Base-by-base conservation (phyloP, 2,888 invertebrate species). In the Sesamia inferens region DNA sequence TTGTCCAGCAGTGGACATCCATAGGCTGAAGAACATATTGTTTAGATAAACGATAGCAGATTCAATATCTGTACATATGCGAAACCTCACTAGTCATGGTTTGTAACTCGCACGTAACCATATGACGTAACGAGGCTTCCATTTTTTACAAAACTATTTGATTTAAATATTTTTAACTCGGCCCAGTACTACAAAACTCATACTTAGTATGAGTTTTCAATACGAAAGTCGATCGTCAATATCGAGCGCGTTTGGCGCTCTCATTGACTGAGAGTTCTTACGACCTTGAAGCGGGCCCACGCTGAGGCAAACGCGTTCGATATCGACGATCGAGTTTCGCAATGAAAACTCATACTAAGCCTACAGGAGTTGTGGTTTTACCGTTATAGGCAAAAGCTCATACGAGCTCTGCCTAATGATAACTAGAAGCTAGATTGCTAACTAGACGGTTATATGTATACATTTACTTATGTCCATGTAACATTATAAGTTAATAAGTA, bases 1-100 rank as follows among this genome's bases (percentile, higher is more conserved):
- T n/a, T n/a, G n/a, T n/a, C n/a, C n/a, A n/a, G n/a, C n/a, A n/a
- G n/a, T n/a, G n/a, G n/a, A n/a, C n/a, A n/a, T n/a, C n/a, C n/a
- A n/a, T n/a, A n/a, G n/a, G n/a, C n/a, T n/a, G n/a, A n/a, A n/a
- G n/a, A n/a, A n/a, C n/a, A n/a, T 31, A 31, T 31, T 31, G 31
- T 31, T 31, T n/a, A 31, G 22, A 57, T n/a, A 57, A 11, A 71
- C 44, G n/a, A 48, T 22, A 0, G 1, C 8, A 31, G 11, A 55
- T 77, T 65, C 47, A 19, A 66, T 72, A 62, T 58, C 58, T 10
- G 11, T 48, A 31, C 13, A 42, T 57, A 58, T 57, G 54, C 47
- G 51, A 55, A 54, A 78, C 44, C 67, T 24, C 44, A 42, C 22
- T 44, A 47, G 67, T 59, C 74, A 67, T 65, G 62, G 74, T 73